Evolutionary conservation across 2,113 vertebrate species (phyloP).

Genomic region (Rhea americana): DNA sequence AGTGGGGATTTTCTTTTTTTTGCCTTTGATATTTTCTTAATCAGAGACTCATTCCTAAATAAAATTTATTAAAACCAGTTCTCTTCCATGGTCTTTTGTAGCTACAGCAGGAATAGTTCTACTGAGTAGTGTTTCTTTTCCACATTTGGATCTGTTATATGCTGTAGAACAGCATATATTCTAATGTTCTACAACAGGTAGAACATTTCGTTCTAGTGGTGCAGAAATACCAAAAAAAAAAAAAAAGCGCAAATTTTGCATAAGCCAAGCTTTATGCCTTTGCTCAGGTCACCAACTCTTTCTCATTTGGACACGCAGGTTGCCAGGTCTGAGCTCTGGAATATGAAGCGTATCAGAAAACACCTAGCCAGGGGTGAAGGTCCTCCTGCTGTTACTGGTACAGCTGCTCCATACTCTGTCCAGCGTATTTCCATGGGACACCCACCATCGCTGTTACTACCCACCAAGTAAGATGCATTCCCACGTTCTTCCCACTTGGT

Average conservation of each 20-base stretch:
- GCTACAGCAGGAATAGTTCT: not conserved
- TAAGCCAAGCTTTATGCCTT: not conserved
- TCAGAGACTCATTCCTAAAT: not conserved
- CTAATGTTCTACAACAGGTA: not conserved
- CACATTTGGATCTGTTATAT: not conserved
- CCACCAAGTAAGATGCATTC: not conserved
- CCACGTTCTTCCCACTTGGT: not conserved
- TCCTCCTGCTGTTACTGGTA: not conserved
- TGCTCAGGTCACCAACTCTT: not conserved
- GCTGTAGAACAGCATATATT: too few species aligned
- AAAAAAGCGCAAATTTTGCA: not conserved
- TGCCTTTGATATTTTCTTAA: not conserved
- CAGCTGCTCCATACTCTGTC: not conserved
- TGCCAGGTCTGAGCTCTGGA: not conserved
- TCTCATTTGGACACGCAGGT: rapidly evolving
- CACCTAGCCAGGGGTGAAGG: not conserved
- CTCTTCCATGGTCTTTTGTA: not conserved
- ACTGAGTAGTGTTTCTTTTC: not conserved
- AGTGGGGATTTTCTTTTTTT: not conserved
- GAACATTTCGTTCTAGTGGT: not conserved
- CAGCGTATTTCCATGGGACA: not conserved
- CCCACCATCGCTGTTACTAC: not conserved
- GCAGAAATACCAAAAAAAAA: not conserved
- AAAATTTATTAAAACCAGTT: not conserved
- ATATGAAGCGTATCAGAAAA: not conserved